phyloP scores from a whole-genome alignment of 2,113 vertebrate genomes.

The Glaucidium brasilianum region DNA sequence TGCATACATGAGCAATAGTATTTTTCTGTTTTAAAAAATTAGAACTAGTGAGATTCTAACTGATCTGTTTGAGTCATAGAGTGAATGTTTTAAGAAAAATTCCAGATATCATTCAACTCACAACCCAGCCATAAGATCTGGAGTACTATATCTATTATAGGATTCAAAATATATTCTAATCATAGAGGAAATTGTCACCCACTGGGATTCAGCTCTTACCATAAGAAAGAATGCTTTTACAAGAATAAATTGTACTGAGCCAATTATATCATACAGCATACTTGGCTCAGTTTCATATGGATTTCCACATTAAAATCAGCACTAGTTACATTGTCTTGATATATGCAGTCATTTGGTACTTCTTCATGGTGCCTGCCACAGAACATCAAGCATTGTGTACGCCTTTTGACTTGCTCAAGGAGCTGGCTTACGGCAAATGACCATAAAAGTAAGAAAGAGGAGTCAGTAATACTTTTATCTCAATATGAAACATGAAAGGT shows the following conservation, averaged over 20 bases:
- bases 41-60: not conserved
- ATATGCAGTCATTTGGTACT: not conserved
- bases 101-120: not conserved
- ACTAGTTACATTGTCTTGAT: not conserved
- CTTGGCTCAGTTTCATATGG: constrained; percentile 13
- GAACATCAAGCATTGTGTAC: not conserved
- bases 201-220: not conserved
- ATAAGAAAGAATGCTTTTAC: constrained; percentile 1
- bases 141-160: not conserved
- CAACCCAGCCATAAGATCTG: not conserved
- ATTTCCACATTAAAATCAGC: constrained; percentile 22
- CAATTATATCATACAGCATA: not conserved
- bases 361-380: not conserved
- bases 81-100: not conserved
- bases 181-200: constrained; percentile 19
- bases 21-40: not conserved
- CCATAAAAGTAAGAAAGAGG: not conserved
- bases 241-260: not conserved
- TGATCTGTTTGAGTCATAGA: not conserved
- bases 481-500: not conserved
- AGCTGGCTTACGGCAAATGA: not conserved
- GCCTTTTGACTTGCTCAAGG: not conserved
- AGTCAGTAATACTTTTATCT: not conserved
- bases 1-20: not conserved
- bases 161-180: not conserved